Conservation (phyloP, 2,888 invertebrate genomes). For the Lissonota sp. region DNA sequence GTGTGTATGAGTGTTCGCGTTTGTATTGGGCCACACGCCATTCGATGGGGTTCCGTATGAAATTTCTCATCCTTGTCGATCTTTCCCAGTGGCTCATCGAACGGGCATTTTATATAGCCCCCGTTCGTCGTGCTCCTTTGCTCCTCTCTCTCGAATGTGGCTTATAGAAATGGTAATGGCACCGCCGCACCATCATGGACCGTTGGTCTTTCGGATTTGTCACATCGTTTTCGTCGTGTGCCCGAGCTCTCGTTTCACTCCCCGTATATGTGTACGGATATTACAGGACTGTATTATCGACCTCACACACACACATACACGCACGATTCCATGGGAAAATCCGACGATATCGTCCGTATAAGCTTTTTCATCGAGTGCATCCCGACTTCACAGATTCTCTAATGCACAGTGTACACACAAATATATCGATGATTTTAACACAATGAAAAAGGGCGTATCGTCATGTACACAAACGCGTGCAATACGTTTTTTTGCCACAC, state of each 20-base stretch:
- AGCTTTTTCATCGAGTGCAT: slow-evolving; percentile 41
- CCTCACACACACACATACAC: slow-evolving; percentile 39
- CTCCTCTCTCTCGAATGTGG: slow-evolving; percentile 36
- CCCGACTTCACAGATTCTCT: slow-evolving; percentile 17
- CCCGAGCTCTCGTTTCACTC: neutral
- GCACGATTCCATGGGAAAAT: slow-evolving; percentile 64
- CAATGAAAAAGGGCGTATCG: neutral
- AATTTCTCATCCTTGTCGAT: slow-evolving; percentile 22
- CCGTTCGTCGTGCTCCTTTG: slow-evolving; percentile 39
- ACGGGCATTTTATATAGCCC: slow-evolving; percentile 24
- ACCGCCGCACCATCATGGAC: slow-evolving; percentile 64
- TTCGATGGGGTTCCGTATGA: slow-evolving; percentile 24
- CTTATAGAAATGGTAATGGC: slow-evolving; percentile 78
- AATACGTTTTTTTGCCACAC: neutral
- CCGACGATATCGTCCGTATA: slow-evolving; percentile 37
- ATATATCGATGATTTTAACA: neutral
- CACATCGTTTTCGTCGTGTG: slow-evolving; percentile 31
- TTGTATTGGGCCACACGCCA: slow-evolving; percentile 41
- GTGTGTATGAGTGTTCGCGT: neutral
- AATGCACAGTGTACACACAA: slow-evolving; percentile 18
- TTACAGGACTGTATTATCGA: slow-evolving; percentile 45
- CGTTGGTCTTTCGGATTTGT: slow-evolving; percentile 76
- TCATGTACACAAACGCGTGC: neutral
- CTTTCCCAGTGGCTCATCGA: slow-evolving; percentile 45
- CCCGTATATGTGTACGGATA: slow-evolving; percentile 42